These are phyloP conservation scores for Spisula solida DNA, from an alignment of 2,888 invertebrate genomes.

Conservation along the genomic window DNA sequence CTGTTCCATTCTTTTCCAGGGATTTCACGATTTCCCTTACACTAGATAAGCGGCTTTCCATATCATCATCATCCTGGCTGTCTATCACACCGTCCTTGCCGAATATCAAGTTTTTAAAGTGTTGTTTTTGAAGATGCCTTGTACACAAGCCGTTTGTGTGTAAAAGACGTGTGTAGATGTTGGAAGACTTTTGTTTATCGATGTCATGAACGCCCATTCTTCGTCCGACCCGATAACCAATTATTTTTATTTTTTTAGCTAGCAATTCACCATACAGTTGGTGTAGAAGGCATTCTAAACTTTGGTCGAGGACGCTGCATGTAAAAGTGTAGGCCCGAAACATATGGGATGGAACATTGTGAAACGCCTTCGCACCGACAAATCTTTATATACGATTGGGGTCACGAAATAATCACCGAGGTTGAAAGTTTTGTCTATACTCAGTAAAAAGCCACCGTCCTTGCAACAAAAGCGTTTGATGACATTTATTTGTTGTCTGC, in stretches of 20 bases:
- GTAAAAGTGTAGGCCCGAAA: conserved; percentile 49
- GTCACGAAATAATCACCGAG: conserved; percentile 54
- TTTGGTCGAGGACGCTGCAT: conserved; percentile 35
- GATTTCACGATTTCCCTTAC: neutral
- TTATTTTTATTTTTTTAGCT: neutral
- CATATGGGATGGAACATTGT: conserved; percentile 44
- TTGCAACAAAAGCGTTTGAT: conserved; percentile 52
- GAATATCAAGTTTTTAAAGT: neutral
- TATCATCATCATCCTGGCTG: neutral
- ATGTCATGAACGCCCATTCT: conserved; percentile 56
- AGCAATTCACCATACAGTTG: conserved; percentile 43
- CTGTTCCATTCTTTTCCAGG: neutral
- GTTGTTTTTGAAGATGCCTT: conserved; percentile 61
- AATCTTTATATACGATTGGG: conserved; percentile 52
- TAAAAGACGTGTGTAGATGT: conserved; percentile 49
- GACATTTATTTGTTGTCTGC: conserved; percentile 40
- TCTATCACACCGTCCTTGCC: neutral
- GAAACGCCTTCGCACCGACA: conserved; percentile 19
- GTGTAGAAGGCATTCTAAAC: conserved; percentile 35
- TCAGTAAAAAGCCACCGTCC: conserved; percentile 38
- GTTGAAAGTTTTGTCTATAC: conserved; percentile 58
- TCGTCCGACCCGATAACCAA: conserved; percentile 58
- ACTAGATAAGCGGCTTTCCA: neutral
- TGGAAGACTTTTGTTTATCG: conserved; percentile 52
- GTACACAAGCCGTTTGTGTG: no score